Conservation (phyloP, 2,888 invertebrate species). For the Leptopilina myrica region DNA sequence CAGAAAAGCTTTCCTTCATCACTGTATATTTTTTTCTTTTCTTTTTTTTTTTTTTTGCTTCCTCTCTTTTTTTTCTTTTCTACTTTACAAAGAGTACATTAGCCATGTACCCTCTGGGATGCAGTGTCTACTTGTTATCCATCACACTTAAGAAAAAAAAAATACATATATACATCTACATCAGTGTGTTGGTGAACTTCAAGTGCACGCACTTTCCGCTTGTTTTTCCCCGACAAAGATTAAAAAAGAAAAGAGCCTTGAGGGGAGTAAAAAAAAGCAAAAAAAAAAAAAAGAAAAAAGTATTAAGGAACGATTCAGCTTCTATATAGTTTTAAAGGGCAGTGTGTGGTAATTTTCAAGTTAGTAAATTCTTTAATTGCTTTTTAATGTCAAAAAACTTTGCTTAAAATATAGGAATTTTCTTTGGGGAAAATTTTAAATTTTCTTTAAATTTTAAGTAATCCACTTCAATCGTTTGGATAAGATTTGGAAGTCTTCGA, state of each 20-base stretch:
- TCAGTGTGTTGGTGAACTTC: slow-evolving; percentile 45
- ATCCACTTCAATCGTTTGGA: no score
- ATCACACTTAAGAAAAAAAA: slow-evolving; percentile 25
- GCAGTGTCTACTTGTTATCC: slow-evolving; percentile 30
- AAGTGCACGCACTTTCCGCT: slow-evolving; percentile 49
- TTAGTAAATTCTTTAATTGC: no score
- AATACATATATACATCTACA: no score
- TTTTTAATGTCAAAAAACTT: no score
- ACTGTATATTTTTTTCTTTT: not conserved
- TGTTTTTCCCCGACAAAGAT: slow-evolving; percentile 37
- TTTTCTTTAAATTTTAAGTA: no score
- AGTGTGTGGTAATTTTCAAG: no score
- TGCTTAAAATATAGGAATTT: no score
- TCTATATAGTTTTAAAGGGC: no score
- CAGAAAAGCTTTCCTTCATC: slow-evolving; percentile 49
- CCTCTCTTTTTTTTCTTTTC: slow-evolving; percentile 12
- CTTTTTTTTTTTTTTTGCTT: slow-evolving; percentile 31
- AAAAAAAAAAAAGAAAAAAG: not conserved
- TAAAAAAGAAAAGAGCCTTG: no score
- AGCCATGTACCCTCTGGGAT: slow-evolving; percentile 48
- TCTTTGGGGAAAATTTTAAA: no score
- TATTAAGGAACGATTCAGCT: not conserved
- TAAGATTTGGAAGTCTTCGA: no score
- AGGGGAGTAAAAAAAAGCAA: slow-evolving; percentile 1
- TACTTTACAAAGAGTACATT: slow-evolving; percentile 39